These are phyloP conservation scores for Gymnocheta viridis DNA, from an alignment of 2,888 invertebrate genomes.

Conservation along the genomic window DNA sequence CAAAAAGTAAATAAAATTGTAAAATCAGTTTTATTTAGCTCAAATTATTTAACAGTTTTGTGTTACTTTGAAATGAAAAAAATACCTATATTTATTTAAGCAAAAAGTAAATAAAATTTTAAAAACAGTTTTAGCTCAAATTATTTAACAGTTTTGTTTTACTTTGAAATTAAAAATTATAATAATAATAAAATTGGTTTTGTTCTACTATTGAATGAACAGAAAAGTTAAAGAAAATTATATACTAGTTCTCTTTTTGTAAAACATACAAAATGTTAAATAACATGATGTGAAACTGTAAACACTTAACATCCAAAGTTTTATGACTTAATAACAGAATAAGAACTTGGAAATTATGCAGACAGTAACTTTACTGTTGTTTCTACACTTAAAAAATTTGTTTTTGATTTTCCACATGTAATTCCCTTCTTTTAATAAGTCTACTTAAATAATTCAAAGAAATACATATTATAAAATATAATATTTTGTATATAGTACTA, in stretches of 20 bases:
- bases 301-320: background rate
- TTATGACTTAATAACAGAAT: background rate
- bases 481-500: background rate
- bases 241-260: background rate
- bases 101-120: slow-evolving; percentile 7
- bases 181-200: background rate
- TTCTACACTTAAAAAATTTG: background rate
- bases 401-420: background rate
- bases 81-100: too few species aligned
- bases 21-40: slow-evolving; percentile 25
- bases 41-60: slow-evolving; percentile 28
- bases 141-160: slow-evolving; percentile 17
- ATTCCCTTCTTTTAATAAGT: background rate
- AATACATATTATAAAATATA: background rate
- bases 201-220: background rate
- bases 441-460: background rate
- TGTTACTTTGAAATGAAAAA: background rate
- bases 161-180: background rate
- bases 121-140: slow-evolving; percentile 18
- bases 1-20: slow-evolving; percentile 5
- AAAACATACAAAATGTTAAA: slow-evolving; percentile 12
- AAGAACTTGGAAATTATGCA: background rate
- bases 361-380: background rate
- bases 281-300: slow-evolving; percentile 29
- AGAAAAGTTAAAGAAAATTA: too few species aligned